A percentile compares a stretch with the other conserved stretches of the same genome.
These are phyloP conservation scores for Globicephala melas DNA, from an alignment of 2,113 vertebrate genomes.

Conservation along the genomic window DNA sequence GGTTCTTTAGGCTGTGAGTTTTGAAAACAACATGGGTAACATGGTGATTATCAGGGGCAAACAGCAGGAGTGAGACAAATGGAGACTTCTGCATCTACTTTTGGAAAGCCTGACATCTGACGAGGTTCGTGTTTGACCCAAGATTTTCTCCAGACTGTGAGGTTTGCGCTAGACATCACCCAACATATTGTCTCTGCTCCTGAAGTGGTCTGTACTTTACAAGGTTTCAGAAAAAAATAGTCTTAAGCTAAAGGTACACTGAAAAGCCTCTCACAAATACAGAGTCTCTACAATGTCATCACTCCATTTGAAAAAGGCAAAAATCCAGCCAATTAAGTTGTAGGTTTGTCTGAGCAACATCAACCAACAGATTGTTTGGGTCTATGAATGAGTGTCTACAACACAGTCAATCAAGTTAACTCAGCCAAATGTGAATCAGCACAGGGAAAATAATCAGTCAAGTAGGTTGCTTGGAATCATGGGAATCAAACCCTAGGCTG, in stretches of 20 bases:
- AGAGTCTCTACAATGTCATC: background rate
- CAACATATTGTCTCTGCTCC: conserved; percentile 3
- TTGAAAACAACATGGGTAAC: background rate
- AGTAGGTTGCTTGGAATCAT: background rate
- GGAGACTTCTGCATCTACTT: conserved; percentile 9
- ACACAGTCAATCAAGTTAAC: background rate
- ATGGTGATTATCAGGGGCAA: background rate
- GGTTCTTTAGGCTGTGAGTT: background rate
- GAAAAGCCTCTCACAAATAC: background rate
- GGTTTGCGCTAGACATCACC: background rate
- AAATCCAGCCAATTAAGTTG: background rate
- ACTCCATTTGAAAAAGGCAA: conserved; percentile 6
- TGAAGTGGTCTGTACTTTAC: background rate
- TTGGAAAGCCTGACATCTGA: conserved; percentile 14
- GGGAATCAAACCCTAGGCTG: background rate
- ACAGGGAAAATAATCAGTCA: background rate
- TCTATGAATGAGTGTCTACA: background rate
- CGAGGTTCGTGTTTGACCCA: background rate
- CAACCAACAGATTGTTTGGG: background rate
- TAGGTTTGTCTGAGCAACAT: background rate
- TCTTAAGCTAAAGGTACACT: background rate
- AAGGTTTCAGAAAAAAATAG: background rate
- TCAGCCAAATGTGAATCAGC: conserved; percentile 29
- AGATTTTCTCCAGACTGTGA: background rate
- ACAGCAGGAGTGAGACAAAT: conserved; percentile 13